phyloP scores from a whole-genome alignment of 2,113 vertebrate species.

The Anthoscopus minutus region DNA sequence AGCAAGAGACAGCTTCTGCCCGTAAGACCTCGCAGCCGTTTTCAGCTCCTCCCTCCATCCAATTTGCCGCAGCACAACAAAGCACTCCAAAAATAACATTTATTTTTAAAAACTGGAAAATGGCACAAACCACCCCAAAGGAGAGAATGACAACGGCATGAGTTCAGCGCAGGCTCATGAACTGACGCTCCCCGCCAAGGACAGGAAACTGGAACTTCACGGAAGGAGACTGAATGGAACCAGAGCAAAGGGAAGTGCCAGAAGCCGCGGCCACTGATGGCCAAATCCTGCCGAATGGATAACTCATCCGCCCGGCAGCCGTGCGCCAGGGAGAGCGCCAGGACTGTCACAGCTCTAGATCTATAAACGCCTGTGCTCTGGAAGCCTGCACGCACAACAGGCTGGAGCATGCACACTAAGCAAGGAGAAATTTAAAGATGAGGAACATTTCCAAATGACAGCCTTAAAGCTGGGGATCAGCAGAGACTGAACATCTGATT shows the following conservation, averaged over 20 bases:
- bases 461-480: neutral
- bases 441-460: neutral
- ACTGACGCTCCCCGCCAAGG: constrained; percentile 11
- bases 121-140: constrained; percentile 38
- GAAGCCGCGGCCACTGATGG: neutral
- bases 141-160: constrained; percentile 23
- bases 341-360: neutral
- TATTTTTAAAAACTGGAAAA: constrained; percentile 44
- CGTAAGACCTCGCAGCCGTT: fast-evolving
- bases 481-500: neutral
- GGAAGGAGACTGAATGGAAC: constrained; percentile 16
- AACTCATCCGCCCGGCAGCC: neutral
- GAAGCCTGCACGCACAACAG: neutral
- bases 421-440: neutral
- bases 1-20: neutral
- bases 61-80: neutral
- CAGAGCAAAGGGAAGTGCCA: neutral
- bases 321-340: fast-evolving
- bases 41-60: neutral
- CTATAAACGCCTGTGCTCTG: neutral
- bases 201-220: constrained; percentile 16
- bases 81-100: constrained; percentile 48
- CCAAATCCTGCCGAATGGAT: neutral
- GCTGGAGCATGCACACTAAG: neutral
- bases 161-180: neutral